Percentiles rank a stretch among this genome's conserved stretches.
These are phyloP conservation scores for Equus przewalskii DNA, from an alignment of 2,113 vertebrate genomes.

Conservation along the genomic window DNA sequence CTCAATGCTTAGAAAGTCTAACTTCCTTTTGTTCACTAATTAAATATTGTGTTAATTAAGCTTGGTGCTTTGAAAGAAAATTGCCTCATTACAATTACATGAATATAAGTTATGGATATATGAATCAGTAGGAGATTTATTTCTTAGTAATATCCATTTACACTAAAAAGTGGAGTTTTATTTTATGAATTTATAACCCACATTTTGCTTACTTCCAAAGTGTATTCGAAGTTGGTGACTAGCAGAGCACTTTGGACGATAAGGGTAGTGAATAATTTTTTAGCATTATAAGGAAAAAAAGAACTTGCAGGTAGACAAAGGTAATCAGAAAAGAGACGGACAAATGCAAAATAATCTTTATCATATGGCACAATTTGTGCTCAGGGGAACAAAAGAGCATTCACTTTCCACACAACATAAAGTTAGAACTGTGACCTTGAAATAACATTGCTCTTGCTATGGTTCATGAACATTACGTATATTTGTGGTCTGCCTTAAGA, in stretches of 20 bases:
- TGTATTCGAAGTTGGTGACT: neutral
- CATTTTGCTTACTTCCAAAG: neutral
- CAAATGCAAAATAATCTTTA: neutral
- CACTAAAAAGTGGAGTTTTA: neutral
- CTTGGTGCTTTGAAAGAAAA: neutral
- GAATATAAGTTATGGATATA: neutral
- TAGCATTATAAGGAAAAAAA: neutral
- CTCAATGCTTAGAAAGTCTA: neutral
- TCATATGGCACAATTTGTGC: neutral
- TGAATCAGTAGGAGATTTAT: neutral
- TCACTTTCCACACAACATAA: neutral
- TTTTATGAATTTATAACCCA: slow-evolving; percentile 37
- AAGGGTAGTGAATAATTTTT: neutral
- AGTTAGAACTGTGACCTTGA: neutral
- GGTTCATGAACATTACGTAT: neutral
- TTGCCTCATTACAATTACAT: neutral
- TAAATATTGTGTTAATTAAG: slow-evolving; percentile 45
- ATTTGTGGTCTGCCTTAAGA: neutral
- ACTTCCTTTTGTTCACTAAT: neutral
- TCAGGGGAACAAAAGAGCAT: neutral
- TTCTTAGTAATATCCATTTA: neutral
- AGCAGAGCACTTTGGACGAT: neutral
- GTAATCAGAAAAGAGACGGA: neutral
- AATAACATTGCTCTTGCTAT: neutral
- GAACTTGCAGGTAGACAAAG: neutral